Evolutionary conservation across 1,140 invertebrate species (phyloP).

Genomic region (Aradophagus sp.): DNA sequence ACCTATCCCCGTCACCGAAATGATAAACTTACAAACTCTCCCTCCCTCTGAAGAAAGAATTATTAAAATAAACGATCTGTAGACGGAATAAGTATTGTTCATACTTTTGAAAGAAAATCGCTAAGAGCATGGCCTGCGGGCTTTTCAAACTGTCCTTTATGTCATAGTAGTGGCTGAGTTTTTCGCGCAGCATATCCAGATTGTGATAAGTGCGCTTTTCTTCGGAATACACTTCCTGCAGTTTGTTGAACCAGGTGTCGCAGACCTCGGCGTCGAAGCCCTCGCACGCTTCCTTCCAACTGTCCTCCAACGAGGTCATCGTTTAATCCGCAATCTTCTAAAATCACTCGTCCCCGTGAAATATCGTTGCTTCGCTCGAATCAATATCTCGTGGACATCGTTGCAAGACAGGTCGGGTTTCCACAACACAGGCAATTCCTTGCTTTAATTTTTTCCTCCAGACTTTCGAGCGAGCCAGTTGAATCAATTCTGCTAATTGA

Average conservation of each 20-base stretch:
- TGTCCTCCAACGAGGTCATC: constrained; percentile 69
- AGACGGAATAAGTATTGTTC: too few relatives aligned
- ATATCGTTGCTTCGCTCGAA: constrained; percentile 1
- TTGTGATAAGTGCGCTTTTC: constrained; percentile 74
- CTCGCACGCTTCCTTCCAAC: constrained; percentile 69
- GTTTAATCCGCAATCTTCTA: constrained; percentile 1
- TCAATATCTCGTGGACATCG: constrained; percentile 7
- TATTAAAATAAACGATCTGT: too few relatives aligned
- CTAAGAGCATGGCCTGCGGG: constrained; percentile 73
- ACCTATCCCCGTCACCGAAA: too few relatives aligned
- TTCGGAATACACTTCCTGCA: constrained; percentile 69
- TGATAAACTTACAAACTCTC: too few relatives aligned
- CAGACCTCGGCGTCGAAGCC: constrained; percentile 61
- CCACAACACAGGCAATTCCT: too few relatives aligned
- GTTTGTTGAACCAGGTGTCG: constrained; percentile 65
- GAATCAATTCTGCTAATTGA: constrained; percentile 1
- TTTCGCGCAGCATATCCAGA: constrained; percentile 72
- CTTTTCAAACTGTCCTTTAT: constrained; percentile 72
- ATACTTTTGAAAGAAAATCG: constrained; percentile 78
- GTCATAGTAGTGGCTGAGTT: constrained; percentile 73
- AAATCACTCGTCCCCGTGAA: not conserved
- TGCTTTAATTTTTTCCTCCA: too few relatives aligned
- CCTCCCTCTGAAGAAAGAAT: too few relatives aligned
- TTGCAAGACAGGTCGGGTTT: not conserved
- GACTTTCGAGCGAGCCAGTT: too few relatives aligned